These are phyloP conservation scores for Euwallacea similis DNA, from an alignment of 1,140 invertebrate species.

Conservation along the genomic window DNA sequence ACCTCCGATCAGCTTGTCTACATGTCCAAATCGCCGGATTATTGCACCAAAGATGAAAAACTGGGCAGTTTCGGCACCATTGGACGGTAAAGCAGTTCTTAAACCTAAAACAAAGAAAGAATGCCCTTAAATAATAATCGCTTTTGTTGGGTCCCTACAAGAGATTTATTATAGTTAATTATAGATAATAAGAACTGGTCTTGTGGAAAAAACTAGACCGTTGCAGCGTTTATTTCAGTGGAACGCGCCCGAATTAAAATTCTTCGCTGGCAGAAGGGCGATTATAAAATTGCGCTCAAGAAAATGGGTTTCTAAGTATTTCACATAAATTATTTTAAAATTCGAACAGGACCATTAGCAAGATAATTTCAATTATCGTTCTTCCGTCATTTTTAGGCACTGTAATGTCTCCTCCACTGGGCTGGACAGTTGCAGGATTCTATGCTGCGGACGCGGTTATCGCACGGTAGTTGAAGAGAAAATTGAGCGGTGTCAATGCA, in stretches of 20 bases:
- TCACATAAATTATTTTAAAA: too few relatives aligned
- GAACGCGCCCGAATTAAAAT: conserved; percentile 27
- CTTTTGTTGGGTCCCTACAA: conserved; percentile 5
- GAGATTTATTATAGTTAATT: conserved; percentile 35
- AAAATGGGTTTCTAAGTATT: background rate
- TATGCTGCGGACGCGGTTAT: conserved; percentile 87
- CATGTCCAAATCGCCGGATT: conserved; percentile 87
- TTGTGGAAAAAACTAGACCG: conserved; percentile 22
- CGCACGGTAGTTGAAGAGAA: conserved; percentile 68
- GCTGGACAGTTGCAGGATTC: conserved; percentile 77
- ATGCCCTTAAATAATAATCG: conserved; percentile 13
- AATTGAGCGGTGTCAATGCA: conserved; percentile 81
- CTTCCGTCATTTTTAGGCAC: conserved; percentile 56
- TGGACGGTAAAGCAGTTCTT: conserved; percentile 61
- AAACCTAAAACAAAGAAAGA: conserved; percentile 7
- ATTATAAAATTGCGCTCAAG: conserved; percentile 4
- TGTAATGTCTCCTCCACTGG: conserved; percentile 70
- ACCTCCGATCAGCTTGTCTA: conserved; percentile 68
- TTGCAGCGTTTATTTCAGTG: conserved; percentile 11
- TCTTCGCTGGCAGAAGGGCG: background rate
- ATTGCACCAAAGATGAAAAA: conserved; percentile 79
- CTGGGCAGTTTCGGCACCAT: conserved; percentile 81
- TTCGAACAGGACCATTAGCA: background rate
- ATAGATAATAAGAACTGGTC: conserved; percentile 26
- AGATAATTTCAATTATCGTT: background rate